Conservation (phyloP, 2,797 vertebrate genomes). For the Sardinella longiceps region DNA sequence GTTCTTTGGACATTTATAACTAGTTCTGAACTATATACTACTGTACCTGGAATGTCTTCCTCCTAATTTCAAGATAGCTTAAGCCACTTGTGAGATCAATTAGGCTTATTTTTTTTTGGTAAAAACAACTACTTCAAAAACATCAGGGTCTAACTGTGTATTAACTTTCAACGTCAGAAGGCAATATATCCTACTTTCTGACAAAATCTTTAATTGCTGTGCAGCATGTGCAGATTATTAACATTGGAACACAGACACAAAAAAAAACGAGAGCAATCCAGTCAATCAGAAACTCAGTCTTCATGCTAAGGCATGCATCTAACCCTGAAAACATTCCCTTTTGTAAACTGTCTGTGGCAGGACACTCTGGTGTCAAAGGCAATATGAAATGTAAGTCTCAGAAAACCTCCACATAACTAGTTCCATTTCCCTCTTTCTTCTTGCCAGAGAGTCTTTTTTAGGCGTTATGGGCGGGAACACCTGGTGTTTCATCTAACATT, state of each 20-base stretch:
- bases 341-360: conserved; percentile 47
- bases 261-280: not conserved
- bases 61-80: not conserved
- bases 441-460: conserved; percentile 44
- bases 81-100: not conserved
- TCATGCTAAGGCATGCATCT: not conserved
- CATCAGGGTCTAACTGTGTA: not conserved
- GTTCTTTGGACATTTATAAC: conserved; percentile 12
- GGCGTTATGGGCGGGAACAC: conserved; percentile 22
- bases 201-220: not conserved
- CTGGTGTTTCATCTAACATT: conserved; percentile 37
- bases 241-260: not conserved
- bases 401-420: not conserved
- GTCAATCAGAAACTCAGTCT: not conserved
- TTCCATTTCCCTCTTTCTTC: conserved; percentile 4
- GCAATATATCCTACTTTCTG: not conserved
- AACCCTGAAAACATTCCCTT: not conserved
- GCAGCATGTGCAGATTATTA: not conserved
- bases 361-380: conserved; percentile 44
- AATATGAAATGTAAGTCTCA: conserved; percentile 40
- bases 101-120: conserved; percentile 15
- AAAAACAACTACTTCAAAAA: conserved; percentile 3
- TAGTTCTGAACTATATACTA: not conserved
- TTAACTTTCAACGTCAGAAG: not conserved
- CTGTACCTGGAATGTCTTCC: conserved; percentile 4